Evolutionary conservation across 2,113 vertebrate species (phyloP), one percentile per base, ranked within the genome.

Genomic region (Protobothrops mucrosquamatus): DNA sequence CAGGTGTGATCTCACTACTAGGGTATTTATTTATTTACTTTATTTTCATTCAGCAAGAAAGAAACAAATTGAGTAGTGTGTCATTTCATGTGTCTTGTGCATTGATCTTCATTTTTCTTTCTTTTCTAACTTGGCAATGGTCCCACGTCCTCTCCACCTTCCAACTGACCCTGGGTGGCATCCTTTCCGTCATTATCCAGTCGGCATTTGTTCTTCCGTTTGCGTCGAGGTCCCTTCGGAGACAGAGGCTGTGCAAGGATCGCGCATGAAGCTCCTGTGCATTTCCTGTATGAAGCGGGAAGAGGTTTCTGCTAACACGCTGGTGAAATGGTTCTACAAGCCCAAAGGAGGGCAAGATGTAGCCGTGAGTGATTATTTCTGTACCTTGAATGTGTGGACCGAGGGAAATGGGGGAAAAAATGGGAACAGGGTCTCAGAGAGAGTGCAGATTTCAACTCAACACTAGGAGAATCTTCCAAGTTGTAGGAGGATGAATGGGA

Each of bases 261-360:
- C 24, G 0, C n/a, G 97, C 94, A 99, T 98, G 98, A 99, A 98
- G 96, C 97, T 99, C 26, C 98, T 98, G 90, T 99, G 99, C 96
- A 99, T 99, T 96, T 98, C 98, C 95, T 99, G 99, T 95, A 97
- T 99, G 98, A 99, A 97, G 96, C 98, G 99, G 94, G 99, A 99
- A 93, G 99, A 99, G 95, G 98, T 99, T 89, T 98, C 96, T 43
- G 97, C 98, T 91, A 97, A 81, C 91, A 99, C 99, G 0, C 93
- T 88, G 90, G 99, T 99, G 94, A 95, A 98, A 12, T 99, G 99
- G 99, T 99, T 96, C 97, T 99, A 98, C 96, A 97, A 93, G 85
- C 96, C 98, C 0, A 94, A 96, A 1, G 96, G 97, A 85, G 97
- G 97, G 6, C 81, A 29, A 43, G 96, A 97, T 56, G 96, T 98